phyloP scores from a whole-genome alignment of 1,140 invertebrate species.

The Dendrolimus punctatus region DNA sequence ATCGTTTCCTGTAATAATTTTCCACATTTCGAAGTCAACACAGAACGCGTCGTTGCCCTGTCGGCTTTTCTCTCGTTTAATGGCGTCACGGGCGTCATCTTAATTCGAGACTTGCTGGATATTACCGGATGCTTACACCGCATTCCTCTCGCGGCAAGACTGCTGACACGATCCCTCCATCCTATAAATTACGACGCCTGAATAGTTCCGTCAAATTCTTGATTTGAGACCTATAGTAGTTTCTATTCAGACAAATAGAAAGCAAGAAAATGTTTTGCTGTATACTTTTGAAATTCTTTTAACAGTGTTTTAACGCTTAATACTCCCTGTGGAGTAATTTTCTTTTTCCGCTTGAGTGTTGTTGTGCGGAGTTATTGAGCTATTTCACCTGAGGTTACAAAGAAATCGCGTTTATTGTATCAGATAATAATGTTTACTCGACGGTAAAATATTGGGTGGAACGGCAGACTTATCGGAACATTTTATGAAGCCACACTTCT shows the following conservation, averaged over 20 bases:
- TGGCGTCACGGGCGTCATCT: constrained; percentile 19
- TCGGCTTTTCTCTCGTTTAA: constrained; percentile 24
- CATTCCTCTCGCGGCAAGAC: constrained; percentile 4
- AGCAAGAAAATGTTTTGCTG: constrained; percentile 29
- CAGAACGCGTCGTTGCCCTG: constrained; percentile 16
- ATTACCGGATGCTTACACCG: constrained; percentile 11
- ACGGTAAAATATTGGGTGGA: constrained; percentile 10
- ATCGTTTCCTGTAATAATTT: constrained; percentile 18
- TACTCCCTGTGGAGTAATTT: constrained; percentile 38
- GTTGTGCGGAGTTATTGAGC: constrained; percentile 22
- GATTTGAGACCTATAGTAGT: constrained; percentile 1
- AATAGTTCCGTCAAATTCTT: neutral
- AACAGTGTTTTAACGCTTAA: constrained; percentile 39
- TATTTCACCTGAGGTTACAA: constrained; percentile 20
- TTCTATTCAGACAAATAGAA: constrained; percentile 5
- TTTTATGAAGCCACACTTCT: neutral
- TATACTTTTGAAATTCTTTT: constrained; percentile 37
- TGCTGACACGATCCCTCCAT: neutral
- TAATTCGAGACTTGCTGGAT: constrained; percentile 20
- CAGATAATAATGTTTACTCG: constrained; percentile 20
- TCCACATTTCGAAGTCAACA: constrained; percentile 31
- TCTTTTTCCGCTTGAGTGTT: constrained; percentile 17
- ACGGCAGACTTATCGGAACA: neutral
- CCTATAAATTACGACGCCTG: constrained; percentile 6
- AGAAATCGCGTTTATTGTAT: constrained; percentile 21